Percentiles rank a stretch among this genome's conserved stretches.
Conservation (phyloP, 2,113 vertebrate genomes). For the Microcebus lehilahytsara region DNA sequence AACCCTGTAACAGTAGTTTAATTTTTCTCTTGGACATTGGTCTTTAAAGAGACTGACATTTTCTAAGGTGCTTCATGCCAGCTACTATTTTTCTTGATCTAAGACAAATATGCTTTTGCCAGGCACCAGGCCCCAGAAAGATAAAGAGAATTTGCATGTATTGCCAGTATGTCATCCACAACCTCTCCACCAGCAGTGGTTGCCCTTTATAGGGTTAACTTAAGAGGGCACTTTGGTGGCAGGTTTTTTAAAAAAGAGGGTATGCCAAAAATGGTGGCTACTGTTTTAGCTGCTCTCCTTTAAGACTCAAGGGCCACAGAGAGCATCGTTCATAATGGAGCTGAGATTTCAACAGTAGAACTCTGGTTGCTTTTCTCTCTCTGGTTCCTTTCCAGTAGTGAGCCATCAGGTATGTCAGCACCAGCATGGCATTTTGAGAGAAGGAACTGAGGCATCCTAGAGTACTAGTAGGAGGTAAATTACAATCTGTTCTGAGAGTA, state of each 20-base stretch:
- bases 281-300: neutral
- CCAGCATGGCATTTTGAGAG: neutral
- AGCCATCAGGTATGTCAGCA: neutral
- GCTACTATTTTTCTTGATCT: neutral
- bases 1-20: neutral
- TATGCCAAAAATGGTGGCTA: neutral
- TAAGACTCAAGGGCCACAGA: neutral
- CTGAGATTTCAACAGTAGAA: neutral
- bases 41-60: slow-evolving; percentile 31
- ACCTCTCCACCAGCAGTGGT: neutral
- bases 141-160: neutral
- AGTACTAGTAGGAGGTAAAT: neutral
- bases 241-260: neutral
- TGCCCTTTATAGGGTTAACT: neutral
- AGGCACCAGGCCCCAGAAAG: neutral
- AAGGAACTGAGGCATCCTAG: neutral
- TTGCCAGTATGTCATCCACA: neutral
- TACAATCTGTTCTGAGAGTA: neutral
- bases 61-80: neutral
- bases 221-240: neutral
- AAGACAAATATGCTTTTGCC: neutral
- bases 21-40: neutral
- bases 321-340: neutral
- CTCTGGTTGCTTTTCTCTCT: neutral
- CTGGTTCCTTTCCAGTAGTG: neutral